Evolutionary conservation across 23 tunicate species (phyloP), one percentile per base, ranked within the genome.

Genomic region (Aplidium turbinatum): DNA sequence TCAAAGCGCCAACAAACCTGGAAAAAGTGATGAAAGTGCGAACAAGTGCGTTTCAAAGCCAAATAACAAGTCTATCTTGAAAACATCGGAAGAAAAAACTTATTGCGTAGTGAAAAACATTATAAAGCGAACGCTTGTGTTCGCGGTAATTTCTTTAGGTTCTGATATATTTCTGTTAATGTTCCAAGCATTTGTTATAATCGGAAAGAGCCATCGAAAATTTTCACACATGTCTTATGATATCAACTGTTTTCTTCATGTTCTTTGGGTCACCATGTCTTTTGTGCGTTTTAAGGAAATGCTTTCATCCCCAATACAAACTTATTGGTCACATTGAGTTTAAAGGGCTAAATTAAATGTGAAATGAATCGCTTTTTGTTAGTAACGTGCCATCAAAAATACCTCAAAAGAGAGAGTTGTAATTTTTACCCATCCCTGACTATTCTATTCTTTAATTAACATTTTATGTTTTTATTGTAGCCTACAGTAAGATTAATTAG

Each of bases 241-340:
- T n/a, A 6, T 62, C 39, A 62, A 30, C 30, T 35, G 36, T 7
- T 62, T 62, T n/a, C 20, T 62, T 6, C 27, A 62, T n/a, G 19
- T 62, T 18, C 38, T 62, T n/a, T 62, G 27, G 7, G 9, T 29
- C 38, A 27, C 30, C 7, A 6, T 30, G 16, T 62, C 68, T 11
- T 62, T 62, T 38, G 38, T 62, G 38, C 7, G 20, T 4, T 62
- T 5, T n/a, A 62, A 62, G 20, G 38, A 62, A 62, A 25, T 62
- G 36, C 39, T 62, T 11, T 6, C 20, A 4, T 62, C 68, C 5
- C 68, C 68, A n/a, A n/a, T n/a, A n/a, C n/a, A n/a, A n/a, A n/a
- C n/a, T n/a, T n/a, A n/a, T n/a, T n/a, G n/a, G n/a, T n/a, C n/a
- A n/a, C n/a, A n/a, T n/a, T n/a, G n/a, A n/a, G n/a, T n/a, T n/a